A percentile compares a stretch with the other conserved stretches of the same genome.
Conservation (phyloP, 2,797 vertebrate genomes). For the Sebastes melanostomus region DNA sequence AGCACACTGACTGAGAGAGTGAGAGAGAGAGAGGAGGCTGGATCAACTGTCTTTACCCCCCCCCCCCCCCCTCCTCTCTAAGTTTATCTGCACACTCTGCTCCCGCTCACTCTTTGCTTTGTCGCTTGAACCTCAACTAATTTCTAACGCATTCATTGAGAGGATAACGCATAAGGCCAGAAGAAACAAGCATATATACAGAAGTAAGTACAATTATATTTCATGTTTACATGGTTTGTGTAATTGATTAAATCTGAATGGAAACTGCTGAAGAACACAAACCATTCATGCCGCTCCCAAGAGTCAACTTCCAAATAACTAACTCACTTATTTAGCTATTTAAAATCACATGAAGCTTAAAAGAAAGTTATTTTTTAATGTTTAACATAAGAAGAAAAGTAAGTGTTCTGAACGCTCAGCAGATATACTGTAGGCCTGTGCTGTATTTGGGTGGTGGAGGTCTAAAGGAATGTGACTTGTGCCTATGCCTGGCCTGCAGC, state of each 20-base stretch:
- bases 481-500: conserved; percentile 26
- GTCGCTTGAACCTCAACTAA: conserved; percentile 13
- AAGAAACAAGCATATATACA: not conserved
- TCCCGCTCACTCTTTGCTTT: conserved; percentile 54
- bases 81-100: conserved; percentile 30
- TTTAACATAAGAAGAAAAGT: not conserved
- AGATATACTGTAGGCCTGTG: conserved; percentile 3
- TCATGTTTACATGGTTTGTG: not conserved
- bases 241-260: not conserved
- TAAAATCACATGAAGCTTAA: not conserved
- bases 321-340: not conserved
- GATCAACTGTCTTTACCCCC: conserved; percentile 33
- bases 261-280: not conserved
- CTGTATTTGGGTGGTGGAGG: conserved; percentile 22
- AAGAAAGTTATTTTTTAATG: not conserved
- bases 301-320: not conserved
- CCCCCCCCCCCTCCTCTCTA: not conserved
- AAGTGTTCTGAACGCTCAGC: not conserved
- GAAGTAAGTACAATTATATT: conserved; percentile 45
- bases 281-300: not conserved
- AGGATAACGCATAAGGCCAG: not conserved
- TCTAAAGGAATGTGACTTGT: conserved; percentile 58
- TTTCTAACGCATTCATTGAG: not conserved
- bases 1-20: conserved; percentile 49
- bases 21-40: conserved; percentile 50